Evolutionary conservation across 2,113 vertebrate species (phyloP), one percentile per base, ranked within the genome.

Genomic region (Octodon degus): DNA sequence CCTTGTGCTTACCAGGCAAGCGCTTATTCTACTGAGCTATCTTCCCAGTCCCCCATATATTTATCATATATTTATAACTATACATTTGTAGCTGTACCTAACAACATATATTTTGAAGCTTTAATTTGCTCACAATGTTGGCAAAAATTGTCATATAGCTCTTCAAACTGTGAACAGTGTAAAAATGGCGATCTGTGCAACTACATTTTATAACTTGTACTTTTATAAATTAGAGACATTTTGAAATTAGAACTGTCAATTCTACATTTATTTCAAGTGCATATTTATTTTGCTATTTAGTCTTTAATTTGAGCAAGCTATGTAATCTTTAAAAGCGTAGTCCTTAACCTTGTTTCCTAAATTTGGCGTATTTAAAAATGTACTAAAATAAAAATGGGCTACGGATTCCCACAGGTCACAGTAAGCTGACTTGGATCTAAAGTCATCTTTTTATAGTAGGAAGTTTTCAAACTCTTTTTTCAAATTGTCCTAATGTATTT

Each of bases 291-390:
- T 93, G 40, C 67, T 90, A 16, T 80, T 95, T 74, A 37, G 74
- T 91, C 91, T 96, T 40, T 87, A 93, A 95, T 85, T 94, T 84
- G 93, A 74, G 67, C 37, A 94, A 94, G 24, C 16, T 91, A 81
- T 60, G 47, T 88, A 32, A 83, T 96, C 43, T 92, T 92, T 55
- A 90, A 92, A 96, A 94, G 53, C n/a, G 62, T 47, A 86, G 20
- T 47, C 62, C 95, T 94, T 80, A 93, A 62, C 77, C 90, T 70
- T 83, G 1, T 62, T 95, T 95, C 55, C 80, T 93, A 80, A 89
- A 92, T 91, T 93, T 81, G 50, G 60, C 25, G 32, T 58, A 19
- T 80, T 96, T 90, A 79, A 94, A 67, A 94, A 79, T 89, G 79
- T 37, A 67, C 72, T 79, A 50, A 96, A 88, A 72, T 37, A 50